Evolutionary conservation across 2,797 vertebrate genomes (phyloP), one percentile per base, ranked within the genome.

Genomic region (Cichlasoma orientale): DNA sequence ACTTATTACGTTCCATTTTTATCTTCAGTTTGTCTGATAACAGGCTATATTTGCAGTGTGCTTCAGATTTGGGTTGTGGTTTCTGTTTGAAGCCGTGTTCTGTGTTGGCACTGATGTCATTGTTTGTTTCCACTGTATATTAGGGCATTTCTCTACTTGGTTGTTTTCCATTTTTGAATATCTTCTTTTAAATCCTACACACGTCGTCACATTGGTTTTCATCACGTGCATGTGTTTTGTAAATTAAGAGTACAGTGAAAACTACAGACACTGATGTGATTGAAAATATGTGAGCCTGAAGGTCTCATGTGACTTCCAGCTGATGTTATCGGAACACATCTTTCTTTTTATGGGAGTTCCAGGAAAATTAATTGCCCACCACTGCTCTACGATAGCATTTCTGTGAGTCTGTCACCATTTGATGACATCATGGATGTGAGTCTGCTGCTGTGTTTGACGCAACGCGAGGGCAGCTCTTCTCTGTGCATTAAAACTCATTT

Each of bases 271-370:
- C 33, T 63, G 73, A 33, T 7, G 18, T 18, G 36, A 27, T 41
- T 75, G 50, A 41, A 27, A 55, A 54, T 54, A 25, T 63, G 47
- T 38, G 56, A 74, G 56, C 56, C 29, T 72, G 21, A 33, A 56
- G 68, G 21, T 16, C 77, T 44, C 52, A 56, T 36, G 74, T 56
- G 68, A 66, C 53, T 19, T 63, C 53, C 33, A 56, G 50, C 57
- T 50, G 79, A 72, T 72, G 38, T 72, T 76, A 66, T 66, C 68
- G 25, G 33, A 54, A 44, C 59, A 57, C 47, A 56, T 58, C 41
- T 56, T 52, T 18, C 10, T 68, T 29, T 50, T 68, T 25, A 18
- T 68, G 41, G 41, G 61, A 27, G 41, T 50, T 50, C 25, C 38
- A 68, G 41, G 58, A 63, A 63, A 63, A 25, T 63, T 16, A 18